Conservation (phyloP, 2,888 invertebrate genomes). For the Ormyrus rosae region DNA sequence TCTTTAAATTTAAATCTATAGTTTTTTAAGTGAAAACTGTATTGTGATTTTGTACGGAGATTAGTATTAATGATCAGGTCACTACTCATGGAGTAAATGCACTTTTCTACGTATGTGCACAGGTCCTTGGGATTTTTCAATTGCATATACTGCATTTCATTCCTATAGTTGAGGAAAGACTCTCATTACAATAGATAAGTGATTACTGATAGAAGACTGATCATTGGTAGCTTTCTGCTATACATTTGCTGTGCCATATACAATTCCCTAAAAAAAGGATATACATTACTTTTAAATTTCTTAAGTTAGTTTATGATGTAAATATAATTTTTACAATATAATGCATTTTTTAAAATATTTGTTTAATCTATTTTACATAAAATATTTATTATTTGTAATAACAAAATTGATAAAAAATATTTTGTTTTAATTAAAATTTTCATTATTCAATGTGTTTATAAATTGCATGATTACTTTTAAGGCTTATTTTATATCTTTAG, state of each 20-base stretch:
- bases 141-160: constrained; percentile 20
- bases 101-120: constrained; percentile 33
- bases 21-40: constrained; percentile 18
- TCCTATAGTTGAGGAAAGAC: constrained; percentile 29
- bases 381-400: no score
- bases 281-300: constrained; percentile 5
- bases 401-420: no score
- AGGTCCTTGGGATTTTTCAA: constrained; percentile 12
- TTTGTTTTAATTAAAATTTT: no score
- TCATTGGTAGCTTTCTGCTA: constrained; percentile 31
- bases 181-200: constrained; percentile 29
- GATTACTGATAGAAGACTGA: constrained; percentile 43
- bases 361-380: no score
- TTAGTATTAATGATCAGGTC: constrained; percentile 27
- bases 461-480: no score
- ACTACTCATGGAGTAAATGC: constrained; percentile 43
- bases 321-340: background rate
- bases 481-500: no score
- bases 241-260: constrained; percentile 43
- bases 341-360: background rate
- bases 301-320: constrained; percentile 1
- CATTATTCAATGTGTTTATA: no score
- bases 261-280: constrained; percentile 42
- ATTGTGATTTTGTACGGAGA: constrained; percentile 20
- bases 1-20: constrained; percentile 20